Conservation (phyloP, 2,113 vertebrate species). For the Odocoileus hemionus region DNA sequence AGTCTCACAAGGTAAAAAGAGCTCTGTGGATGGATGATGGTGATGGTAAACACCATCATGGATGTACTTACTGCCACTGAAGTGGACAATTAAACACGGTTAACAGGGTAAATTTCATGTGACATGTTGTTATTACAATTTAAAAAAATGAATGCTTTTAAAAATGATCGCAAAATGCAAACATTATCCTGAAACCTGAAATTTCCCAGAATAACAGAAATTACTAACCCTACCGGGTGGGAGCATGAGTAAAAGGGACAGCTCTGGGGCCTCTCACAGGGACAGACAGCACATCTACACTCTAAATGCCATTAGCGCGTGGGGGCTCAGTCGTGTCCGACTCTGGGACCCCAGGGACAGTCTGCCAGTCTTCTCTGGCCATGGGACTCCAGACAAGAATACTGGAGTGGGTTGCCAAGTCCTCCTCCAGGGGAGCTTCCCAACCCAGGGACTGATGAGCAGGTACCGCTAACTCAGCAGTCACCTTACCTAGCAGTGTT, state of each 20-base stretch:
- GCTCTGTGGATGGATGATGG: background rate
- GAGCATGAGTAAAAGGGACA: background rate
- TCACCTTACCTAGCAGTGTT: no score
- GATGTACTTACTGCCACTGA: background rate
- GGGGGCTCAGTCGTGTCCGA: background rate
- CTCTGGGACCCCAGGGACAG: background rate
- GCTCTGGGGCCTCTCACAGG: background rate
- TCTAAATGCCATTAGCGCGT: fast-evolving
- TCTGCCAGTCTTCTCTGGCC: background rate
- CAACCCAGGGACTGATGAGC: background rate
- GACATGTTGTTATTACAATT: background rate
- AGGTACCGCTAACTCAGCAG: background rate
- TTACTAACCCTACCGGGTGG: background rate
- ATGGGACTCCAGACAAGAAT: background rate
- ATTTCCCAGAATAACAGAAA: background rate
- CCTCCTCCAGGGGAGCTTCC: background rate
- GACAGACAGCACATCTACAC: no score
- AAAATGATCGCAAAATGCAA: background rate
- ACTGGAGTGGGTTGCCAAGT: background rate
- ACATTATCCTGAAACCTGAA: background rate
- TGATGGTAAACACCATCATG: fast-evolving
- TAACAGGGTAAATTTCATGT: background rate
- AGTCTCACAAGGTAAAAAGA: background rate
- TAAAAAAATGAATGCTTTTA: background rate
- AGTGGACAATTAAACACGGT: background rate